A percentile compares a stretch with the other conserved stretches of the same genome.
Conservation (phyloP, 2,888 invertebrate species). For the Platerodrilus igneus region DNA sequence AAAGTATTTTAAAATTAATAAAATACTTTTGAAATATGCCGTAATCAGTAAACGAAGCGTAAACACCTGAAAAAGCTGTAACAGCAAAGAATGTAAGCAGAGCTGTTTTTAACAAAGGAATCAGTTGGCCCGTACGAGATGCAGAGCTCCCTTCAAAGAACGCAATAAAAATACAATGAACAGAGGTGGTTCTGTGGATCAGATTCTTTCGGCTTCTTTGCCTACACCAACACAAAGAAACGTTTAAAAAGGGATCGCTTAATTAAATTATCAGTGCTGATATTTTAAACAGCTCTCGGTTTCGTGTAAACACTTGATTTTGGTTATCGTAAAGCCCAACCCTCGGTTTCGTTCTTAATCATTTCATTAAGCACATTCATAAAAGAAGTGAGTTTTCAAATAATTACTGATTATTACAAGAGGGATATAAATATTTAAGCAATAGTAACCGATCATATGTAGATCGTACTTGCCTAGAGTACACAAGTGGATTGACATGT, state of each 20-base stretch:
- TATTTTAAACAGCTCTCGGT: slow-evolving; percentile 45
- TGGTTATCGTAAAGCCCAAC: too few relatives aligned
- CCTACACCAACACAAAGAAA: slow-evolving; percentile 37
- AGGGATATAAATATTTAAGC: too few relatives aligned
- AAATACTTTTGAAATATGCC: slow-evolving; percentile 33
- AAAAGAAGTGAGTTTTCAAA: too few relatives aligned
- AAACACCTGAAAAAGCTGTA: slow-evolving; percentile 31
- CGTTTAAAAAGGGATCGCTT: slow-evolving; percentile 45
- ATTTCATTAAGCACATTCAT: too few relatives aligned
- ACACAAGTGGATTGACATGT: too few relatives aligned
- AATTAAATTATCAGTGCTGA: slow-evolving; percentile 49
- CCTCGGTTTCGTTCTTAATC: too few relatives aligned
- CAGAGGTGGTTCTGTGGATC: slow-evolving; percentile 28
- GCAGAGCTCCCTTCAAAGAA: slow-evolving; percentile 34
- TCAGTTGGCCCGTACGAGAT: slow-evolving; percentile 37
- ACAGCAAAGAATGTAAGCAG: slow-evolving; percentile 10
- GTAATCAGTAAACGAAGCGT: slow-evolving; percentile 35
- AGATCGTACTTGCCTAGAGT: too few relatives aligned
- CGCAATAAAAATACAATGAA: slow-evolving; percentile 42
- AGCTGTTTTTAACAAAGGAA: slow-evolving; percentile 31
- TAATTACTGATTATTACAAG: too few relatives aligned
- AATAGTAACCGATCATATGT: too few relatives aligned
- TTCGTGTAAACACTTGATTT: slow-evolving; percentile 37
- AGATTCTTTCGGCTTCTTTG: slow-evolving; percentile 38
- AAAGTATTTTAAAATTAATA: slow-evolving; percentile 33